Evolutionary conservation across 2,113 vertebrate genomes (phyloP).

Genomic region (Sander vitreus): DNA sequence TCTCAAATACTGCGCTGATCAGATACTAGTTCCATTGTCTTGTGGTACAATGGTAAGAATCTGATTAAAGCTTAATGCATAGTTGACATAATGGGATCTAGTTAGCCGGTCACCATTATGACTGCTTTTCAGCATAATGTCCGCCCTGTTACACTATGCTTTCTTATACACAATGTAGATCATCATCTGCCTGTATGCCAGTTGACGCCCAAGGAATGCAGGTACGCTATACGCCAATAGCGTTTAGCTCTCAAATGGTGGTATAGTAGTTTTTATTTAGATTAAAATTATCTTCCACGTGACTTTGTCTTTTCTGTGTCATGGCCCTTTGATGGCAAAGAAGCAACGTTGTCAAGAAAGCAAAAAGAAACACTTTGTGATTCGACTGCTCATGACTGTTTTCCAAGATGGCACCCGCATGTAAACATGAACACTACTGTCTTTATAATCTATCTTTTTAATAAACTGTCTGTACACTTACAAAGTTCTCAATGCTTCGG

Average conservation of each 20-base stretch:
- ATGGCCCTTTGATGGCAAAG: neutral
- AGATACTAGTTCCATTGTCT: neutral
- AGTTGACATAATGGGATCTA: neutral
- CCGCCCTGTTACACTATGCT: neutral
- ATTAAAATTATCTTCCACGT: no score
- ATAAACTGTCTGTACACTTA: no score
- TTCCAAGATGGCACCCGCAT: no score
- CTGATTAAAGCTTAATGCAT: neutral
- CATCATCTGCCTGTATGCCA: neutral
- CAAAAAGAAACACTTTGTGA: neutral
- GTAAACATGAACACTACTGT: no score
- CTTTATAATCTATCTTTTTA: no score
- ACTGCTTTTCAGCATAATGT: neutral
- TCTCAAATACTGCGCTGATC: neutral
- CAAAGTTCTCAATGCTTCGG: no score
- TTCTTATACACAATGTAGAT: neutral
- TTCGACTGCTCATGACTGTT: no score
- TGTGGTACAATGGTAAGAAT: neutral
- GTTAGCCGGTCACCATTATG: neutral
- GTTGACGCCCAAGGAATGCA: neutral
- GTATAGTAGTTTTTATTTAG: no score
- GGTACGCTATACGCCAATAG: neutral
- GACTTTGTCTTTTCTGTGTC: neutral
- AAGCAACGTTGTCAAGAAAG: neutral
- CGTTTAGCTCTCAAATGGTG: neutral